These are phyloP conservation scores for Amblyjoppa fuscipennis DNA, from an alignment of 2,888 invertebrate species.

Conservation along the genomic window DNA sequence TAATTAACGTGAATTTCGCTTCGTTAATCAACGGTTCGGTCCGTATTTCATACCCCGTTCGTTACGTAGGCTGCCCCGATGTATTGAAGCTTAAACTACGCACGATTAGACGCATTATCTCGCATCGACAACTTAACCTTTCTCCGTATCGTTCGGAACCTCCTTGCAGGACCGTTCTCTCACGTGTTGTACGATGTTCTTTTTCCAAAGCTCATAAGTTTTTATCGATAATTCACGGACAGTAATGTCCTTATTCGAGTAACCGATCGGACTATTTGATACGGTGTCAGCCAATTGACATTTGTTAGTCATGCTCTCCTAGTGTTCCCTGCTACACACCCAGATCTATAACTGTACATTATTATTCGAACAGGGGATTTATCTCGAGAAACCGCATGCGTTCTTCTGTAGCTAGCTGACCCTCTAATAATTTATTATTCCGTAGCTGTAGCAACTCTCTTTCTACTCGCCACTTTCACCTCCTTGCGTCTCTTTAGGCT, in stretches of 20 bases:
- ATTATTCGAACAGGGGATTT: slow-evolving; percentile 17
- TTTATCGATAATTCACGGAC: slow-evolving; percentile 1
- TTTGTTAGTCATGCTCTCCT: slow-evolving; percentile 37
- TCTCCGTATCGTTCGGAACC: neutral
- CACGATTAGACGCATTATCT: slow-evolving; percentile 62
- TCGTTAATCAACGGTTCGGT: slow-evolving; percentile 49
- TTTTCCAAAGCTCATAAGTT: neutral
- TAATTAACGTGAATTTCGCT: slow-evolving; percentile 65
- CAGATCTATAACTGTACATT: slow-evolving; percentile 34
- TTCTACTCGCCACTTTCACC: slow-evolving; percentile 13
- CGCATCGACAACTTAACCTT: slow-evolving; percentile 65
- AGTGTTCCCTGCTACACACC: slow-evolving; percentile 4
- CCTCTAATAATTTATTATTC: slow-evolving; percentile 5
- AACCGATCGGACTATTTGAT: slow-evolving; percentile 1
- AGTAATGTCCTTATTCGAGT: slow-evolving; percentile 6
- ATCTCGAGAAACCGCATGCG: neutral
- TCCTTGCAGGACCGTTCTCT: neutral
- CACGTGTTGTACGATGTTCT: neutral
- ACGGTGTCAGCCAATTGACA: slow-evolving; percentile 49
- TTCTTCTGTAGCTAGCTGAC: neutral
- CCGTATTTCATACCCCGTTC: slow-evolving; percentile 11
- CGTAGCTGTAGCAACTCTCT: neutral
- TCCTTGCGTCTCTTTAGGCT: slow-evolving; percentile 12
- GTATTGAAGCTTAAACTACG: slow-evolving; percentile 45
- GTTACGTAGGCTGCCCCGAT: slow-evolving; percentile 20